Percentiles rank a stretch among this genome's conserved stretches.
phyloP scores from a whole-genome alignment of 2,888 invertebrate genomes.

The Papilio protenor region DNA sequence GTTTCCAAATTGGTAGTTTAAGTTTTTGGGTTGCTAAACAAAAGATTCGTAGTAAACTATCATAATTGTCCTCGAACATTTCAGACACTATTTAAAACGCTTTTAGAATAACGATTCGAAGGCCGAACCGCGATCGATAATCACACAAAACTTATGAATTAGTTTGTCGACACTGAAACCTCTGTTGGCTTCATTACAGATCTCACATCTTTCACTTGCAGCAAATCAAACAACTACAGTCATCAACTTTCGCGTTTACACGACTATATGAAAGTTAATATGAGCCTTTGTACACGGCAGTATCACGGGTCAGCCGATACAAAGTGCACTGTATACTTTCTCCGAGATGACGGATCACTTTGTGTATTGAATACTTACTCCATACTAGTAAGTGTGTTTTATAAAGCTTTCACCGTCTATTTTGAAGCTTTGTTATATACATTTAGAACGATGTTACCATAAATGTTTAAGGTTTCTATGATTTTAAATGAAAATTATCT shows the following conservation, averaged over 20 bases:
- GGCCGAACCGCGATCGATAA: background rate
- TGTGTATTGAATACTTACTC: background rate
- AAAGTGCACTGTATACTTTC: conserved; percentile 23
- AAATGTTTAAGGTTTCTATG: background rate
- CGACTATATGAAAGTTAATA: conserved; percentile 9
- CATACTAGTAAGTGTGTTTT: conserved; percentile 11
- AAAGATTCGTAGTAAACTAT: background rate
- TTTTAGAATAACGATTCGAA: background rate
- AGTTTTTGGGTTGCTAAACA: background rate
- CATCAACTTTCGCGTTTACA: conserved; percentile 21
- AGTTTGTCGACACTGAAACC: background rate
- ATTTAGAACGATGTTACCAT: background rate
- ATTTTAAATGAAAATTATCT: background rate
- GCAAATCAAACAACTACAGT: conserved; percentile 18
- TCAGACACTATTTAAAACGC: background rate
- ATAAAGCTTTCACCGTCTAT: conserved; percentile 22
- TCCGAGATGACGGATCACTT: conserved; percentile 24
- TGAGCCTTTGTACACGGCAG: background rate
- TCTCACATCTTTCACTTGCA: background rate
- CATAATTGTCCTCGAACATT: background rate
- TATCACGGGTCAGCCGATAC: conserved; percentile 23
- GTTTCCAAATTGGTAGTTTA: background rate
- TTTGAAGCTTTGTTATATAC: background rate
- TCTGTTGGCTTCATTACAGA: background rate
- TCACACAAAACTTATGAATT: background rate